phyloP scores from a whole-genome alignment of 1,140 invertebrate species.

The Leptonema lineaticorne region DNA sequence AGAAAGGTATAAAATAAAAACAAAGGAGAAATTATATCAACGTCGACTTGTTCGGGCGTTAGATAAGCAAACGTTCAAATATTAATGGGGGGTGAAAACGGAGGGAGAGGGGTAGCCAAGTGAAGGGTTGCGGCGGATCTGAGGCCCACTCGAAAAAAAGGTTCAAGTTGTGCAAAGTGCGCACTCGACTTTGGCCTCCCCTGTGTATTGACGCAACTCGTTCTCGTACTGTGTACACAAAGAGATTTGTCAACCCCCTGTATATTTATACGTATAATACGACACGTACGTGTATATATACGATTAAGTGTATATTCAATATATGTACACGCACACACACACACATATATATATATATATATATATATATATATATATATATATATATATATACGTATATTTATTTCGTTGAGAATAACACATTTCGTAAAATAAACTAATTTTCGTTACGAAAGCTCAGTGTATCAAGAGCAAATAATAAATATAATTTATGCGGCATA shows the following conservation, averaged over 20 bases:
- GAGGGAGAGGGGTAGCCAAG: not conserved
- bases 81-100: not conserved
- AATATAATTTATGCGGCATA: not conserved
- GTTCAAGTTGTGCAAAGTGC: conserved; percentile 29
- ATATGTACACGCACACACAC: too few species aligned
- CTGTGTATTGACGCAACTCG: conserved; percentile 19
- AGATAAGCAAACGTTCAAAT: conserved; percentile 7
- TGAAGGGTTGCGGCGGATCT: conserved; percentile 20
- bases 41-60: not conserved
- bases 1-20: not conserved
- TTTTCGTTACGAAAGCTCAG: not conserved
- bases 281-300: too few species aligned
- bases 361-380: too few species aligned
- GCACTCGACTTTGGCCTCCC: conserved; percentile 25
- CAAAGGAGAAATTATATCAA: not conserved
- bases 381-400: not conserved
- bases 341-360: too few species aligned
- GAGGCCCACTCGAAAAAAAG: conserved; percentile 26
- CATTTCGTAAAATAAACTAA: conserved; percentile 12
- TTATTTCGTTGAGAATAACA: conserved; percentile 6
- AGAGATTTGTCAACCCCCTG: conserved; percentile 22
- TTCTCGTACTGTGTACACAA: conserved; percentile 23
- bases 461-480: not conserved
- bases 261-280: too few species aligned
- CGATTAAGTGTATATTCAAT: too few species aligned